Evolutionary conservation across 2,888 invertebrate species (phyloP).

Genomic region (Epirrhoe tristata): DNA sequence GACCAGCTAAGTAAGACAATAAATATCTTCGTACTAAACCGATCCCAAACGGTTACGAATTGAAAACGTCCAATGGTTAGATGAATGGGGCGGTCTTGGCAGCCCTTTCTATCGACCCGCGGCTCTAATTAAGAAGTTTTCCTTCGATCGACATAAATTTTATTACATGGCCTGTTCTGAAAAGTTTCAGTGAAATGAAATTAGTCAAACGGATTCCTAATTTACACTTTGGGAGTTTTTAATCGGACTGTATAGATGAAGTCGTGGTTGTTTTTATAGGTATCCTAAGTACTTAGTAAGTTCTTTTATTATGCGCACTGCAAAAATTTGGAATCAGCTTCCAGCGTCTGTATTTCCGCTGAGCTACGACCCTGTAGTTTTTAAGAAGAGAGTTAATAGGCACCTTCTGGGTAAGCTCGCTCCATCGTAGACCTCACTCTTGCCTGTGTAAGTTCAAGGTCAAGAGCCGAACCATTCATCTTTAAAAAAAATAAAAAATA

Average conservation of each 20-base stretch:
- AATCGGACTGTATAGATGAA: conserved; percentile 16
- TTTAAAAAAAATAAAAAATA: too few species aligned
- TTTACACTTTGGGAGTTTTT: conserved; percentile 42
- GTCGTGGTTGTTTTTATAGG: conserved; percentile 3
- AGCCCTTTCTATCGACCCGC: conserved; percentile 60
- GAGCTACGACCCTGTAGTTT: too few species aligned
- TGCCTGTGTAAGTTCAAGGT: too few species aligned
- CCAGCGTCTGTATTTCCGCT: too few species aligned
- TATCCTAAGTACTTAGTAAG: too few species aligned
- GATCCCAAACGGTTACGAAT: conserved; percentile 58
- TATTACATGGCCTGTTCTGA: conserved; percentile 67
- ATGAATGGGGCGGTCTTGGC: conserved; percentile 62
- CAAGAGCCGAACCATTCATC: too few species aligned
- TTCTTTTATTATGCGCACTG: too few species aligned
- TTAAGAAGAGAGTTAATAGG: too few species aligned
- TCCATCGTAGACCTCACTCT: too few species aligned
- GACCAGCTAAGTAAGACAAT: conserved; percentile 6
- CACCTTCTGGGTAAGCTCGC: too few species aligned
- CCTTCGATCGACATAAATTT: conserved; percentile 70
- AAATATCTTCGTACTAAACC: conserved; percentile 20
- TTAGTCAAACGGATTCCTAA: conserved; percentile 70
- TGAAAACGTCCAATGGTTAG: conserved; percentile 59
- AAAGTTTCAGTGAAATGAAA: conserved; percentile 72
- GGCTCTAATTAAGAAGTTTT: conserved; percentile 77
- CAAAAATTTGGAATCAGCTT: too few species aligned